Evolutionary conservation across 2,797 vertebrate species (phyloP).

Genomic region (Parotocinclus haroldoi): DNA sequence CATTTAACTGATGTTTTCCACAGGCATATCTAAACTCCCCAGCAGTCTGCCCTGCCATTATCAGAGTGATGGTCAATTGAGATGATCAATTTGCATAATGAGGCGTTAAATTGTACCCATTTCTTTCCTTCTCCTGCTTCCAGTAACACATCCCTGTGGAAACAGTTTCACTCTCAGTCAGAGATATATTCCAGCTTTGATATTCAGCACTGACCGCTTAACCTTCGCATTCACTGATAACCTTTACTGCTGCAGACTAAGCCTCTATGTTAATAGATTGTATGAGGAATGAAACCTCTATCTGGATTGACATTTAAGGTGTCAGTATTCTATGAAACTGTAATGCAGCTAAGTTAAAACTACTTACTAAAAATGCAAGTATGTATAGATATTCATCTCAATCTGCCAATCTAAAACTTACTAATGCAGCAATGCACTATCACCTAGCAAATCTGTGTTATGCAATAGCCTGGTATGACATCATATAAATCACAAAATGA

Average conservation of each 20-base stretch:
- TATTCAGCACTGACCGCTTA: constrained; percentile 44
- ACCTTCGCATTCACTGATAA: constrained; percentile 6
- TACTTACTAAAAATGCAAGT: no score
- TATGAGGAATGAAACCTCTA: background rate
- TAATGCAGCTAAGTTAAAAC: background rate
- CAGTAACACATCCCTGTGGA: constrained; percentile 61
- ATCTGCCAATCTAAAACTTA: no score
- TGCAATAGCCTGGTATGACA: no score
- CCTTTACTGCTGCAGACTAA: constrained; percentile 36
- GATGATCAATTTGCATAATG: constrained; percentile 84
- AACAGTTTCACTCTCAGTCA: constrained; percentile 58
- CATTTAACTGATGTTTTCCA: constrained; percentile 61
- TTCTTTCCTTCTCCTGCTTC: constrained; percentile 50
- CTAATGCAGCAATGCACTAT: no score
- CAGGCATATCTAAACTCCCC: constrained; percentile 61
- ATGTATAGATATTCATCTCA: no score
- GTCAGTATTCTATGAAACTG: background rate
- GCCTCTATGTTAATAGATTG: background rate
- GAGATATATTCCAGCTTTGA: constrained; percentile 48
- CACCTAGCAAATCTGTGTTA: no score
- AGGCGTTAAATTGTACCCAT: constrained; percentile 78
- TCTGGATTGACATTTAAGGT: background rate
- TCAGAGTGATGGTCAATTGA: constrained; percentile 77
- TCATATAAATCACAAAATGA: no score
- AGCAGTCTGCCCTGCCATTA: constrained; percentile 67